These are phyloP conservation scores for Gryllus bimaculatus DNA, from an alignment of 1,140 invertebrate genomes.

Conservation along the genomic window DNA sequence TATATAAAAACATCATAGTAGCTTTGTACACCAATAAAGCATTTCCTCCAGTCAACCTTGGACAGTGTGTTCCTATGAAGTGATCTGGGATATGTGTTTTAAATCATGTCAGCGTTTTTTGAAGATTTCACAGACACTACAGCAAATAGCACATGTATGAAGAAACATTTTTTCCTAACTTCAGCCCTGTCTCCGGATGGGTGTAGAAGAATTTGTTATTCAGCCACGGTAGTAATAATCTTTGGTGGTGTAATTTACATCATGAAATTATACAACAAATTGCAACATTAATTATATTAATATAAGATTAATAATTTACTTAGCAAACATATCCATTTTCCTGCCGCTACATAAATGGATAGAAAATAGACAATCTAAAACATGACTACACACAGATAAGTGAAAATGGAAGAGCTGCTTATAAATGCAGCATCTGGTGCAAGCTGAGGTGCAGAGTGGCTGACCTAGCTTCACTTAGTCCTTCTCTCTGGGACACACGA, in stretches of 20 bases:
- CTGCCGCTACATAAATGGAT: constrained; percentile 13
- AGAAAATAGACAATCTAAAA: constrained; percentile 19
- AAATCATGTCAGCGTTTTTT: background rate
- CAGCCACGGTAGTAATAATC: constrained; percentile 13
- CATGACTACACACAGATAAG: constrained; percentile 18
- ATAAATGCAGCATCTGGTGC: background rate
- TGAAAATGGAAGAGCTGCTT: constrained; percentile 12
- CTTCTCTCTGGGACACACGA: background rate
- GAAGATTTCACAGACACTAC: background rate
- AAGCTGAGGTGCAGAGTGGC: background rate
- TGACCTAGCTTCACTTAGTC: constrained; percentile 1
- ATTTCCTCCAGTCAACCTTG: background rate
- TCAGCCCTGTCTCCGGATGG: constrained; percentile 19
- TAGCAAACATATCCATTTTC: constrained; percentile 13
- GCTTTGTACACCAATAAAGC: background rate
- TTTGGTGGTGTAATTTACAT: constrained; percentile 16
- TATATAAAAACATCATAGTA: constrained; percentile 3
- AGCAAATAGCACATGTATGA: background rate
- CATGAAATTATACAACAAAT: constrained; percentile 18
- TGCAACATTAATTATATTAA: constrained; percentile 18
- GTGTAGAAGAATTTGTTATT: constrained; percentile 3
- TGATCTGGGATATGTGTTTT: background rate
- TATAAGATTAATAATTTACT: constrained; percentile 18
- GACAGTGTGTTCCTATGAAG: background rate
- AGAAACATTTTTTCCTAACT: background rate